Conservation (phyloP, 2,888 invertebrate genomes). For the Yponomeuta cagnagella region DNA sequence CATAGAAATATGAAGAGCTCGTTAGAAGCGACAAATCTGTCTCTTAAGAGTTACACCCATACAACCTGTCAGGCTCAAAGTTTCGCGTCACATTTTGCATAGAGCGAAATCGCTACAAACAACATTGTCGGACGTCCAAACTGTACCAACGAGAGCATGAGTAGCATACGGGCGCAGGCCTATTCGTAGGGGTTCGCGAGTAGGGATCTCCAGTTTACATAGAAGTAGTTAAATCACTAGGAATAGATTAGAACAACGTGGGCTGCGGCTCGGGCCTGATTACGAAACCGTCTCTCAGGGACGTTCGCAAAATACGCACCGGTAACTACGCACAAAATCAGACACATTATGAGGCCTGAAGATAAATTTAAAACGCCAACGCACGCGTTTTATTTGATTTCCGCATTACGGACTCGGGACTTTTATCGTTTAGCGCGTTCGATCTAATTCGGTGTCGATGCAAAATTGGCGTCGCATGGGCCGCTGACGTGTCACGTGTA, state of each 20-base stretch:
- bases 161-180: not conserved
- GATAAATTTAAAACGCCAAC: conserved; percentile 66
- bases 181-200: conserved; percentile 18
- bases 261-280: conserved; percentile 51
- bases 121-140: conserved; percentile 52
- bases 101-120: conserved; percentile 52
- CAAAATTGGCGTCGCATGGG: conserved; percentile 56
- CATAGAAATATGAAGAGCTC: no score
- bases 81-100: conserved; percentile 32
- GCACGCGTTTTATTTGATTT: conserved; percentile 64
- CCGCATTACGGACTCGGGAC: conserved; percentile 56
- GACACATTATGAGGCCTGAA: conserved; percentile 54
- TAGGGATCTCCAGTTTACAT: conserved; percentile 4
- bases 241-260: conserved; percentile 65
- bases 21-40: no score
- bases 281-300: conserved; percentile 54
- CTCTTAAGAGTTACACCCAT: no score
- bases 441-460: conserved; percentile 51
- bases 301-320: conserved; percentile 44
- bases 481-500: conserved; percentile 48
- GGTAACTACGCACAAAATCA: conserved; percentile 51
- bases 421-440: conserved; percentile 52
- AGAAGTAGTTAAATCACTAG: conserved; percentile 17
- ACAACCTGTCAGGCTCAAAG: not conserved
- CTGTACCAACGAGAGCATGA: not conserved